Conservation (phyloP, 1,140 invertebrate species). For the Reticulitermes speratus region DNA sequence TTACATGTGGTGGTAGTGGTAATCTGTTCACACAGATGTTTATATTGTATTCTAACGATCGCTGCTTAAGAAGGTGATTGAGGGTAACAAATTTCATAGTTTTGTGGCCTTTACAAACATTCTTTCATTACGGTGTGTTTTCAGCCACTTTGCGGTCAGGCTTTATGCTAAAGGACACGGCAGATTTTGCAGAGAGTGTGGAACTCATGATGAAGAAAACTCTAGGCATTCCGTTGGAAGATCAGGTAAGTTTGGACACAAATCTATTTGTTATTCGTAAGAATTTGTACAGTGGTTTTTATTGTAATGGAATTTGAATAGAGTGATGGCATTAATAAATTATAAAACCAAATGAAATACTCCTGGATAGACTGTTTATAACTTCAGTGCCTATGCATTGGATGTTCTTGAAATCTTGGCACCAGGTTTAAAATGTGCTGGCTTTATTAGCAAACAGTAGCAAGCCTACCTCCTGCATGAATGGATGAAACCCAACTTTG, state of each 20-base stretch:
- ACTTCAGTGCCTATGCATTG: neutral
- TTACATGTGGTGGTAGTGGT: too few species aligned
- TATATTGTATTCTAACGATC: too few species aligned
- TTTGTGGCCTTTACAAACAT: neutral
- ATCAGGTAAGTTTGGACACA: slow-evolving; percentile 53
- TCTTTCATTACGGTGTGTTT: slow-evolving; percentile 23
- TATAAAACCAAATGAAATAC: neutral
- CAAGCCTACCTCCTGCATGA: neutral
- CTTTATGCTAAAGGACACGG: slow-evolving; percentile 83
- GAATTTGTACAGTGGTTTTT: neutral
- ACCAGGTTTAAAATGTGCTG: neutral
- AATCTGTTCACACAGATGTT: too few species aligned
- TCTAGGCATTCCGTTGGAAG: slow-evolving; percentile 78
- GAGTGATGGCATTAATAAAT: too few species aligned
- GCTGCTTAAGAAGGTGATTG: too few species aligned
- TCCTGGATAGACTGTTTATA: neutral
- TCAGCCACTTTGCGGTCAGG: slow-evolving; percentile 88
- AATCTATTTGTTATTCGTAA: neutral
- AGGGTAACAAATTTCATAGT: too few species aligned
- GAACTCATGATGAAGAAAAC: slow-evolving; percentile 83
- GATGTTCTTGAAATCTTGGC: neutral
- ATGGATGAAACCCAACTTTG: neutral
- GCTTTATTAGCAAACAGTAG: too few species aligned
- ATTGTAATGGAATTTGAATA: neutral
- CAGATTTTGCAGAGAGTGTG: slow-evolving; percentile 81